These are phyloP conservation scores for Hermetia illucens DNA, from an alignment of 1,140 invertebrate species.

Conservation along the genomic window DNA sequence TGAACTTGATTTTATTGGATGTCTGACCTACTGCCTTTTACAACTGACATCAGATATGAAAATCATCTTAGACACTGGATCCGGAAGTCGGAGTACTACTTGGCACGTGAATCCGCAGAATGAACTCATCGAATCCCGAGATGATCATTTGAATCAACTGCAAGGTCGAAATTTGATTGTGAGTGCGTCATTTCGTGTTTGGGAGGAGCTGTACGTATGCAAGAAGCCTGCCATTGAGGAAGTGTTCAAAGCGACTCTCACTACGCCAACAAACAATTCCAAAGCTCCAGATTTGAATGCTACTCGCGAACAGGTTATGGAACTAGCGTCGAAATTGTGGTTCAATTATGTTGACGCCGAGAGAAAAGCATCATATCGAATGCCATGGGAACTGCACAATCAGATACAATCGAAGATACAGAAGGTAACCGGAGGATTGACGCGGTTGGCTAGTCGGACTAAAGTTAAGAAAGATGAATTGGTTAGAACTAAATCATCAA, in stretches of 20 bases:
- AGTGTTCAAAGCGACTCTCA: constrained; percentile 78
- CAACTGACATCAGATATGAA: constrained; percentile 85
- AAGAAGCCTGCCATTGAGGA: constrained; percentile 93
- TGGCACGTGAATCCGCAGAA: constrained; percentile 76
- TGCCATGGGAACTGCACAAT: constrained; percentile 84
- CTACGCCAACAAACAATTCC: constrained; percentile 47
- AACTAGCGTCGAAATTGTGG: constrained; percentile 78
- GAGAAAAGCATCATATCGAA: constrained; percentile 66
- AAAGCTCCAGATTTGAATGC: constrained; percentile 64
- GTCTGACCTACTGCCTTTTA: constrained; percentile 87
- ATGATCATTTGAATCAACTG: constrained; percentile 60
- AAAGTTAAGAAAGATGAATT: constrained; percentile 63
- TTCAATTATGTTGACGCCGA: constrained; percentile 80
- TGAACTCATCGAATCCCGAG: constrained; percentile 50
- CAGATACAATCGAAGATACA: constrained; percentile 94
- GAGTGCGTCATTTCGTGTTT: constrained; percentile 81
- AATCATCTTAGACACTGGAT: constrained; percentile 62
- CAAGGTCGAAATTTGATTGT: constrained; percentile 76
- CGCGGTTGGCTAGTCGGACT: constrained; percentile 71
- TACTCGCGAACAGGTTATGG: constrained; percentile 71
- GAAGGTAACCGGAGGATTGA: constrained; percentile 86
- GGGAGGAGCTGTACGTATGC: constrained; percentile 92
- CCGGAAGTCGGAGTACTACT: constrained; percentile 47
- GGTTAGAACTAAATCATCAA: constrained; percentile 30
- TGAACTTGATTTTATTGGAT: constrained; percentile 89